phyloP scores from a whole-genome alignment of 2,888 invertebrate species.

The Anaspis maculata region DNA sequence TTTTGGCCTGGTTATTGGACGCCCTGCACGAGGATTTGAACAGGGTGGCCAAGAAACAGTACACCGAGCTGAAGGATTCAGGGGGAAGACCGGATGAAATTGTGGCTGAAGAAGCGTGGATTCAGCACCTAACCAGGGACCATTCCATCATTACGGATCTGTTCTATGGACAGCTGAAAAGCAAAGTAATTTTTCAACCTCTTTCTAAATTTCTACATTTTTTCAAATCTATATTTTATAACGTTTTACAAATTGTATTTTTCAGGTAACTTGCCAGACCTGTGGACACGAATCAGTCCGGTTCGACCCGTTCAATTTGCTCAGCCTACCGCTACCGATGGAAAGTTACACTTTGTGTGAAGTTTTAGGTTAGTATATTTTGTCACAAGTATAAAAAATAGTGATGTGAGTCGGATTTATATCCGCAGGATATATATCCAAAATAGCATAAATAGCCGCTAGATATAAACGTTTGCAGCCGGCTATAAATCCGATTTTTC shows the following conservation, averaged over 20 bases:
- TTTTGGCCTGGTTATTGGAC: constrained; percentile 85
- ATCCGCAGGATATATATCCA: too few species aligned
- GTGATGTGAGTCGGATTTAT: too few species aligned
- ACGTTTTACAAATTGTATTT: too few species aligned
- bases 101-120: constrained; percentile 72
- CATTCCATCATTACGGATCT: constrained; percentile 82
- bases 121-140: constrained; percentile 72
- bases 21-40: constrained; percentile 89
- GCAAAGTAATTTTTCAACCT: too few species aligned
- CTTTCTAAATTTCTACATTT: too few species aligned
- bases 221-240: constrained; percentile 27
- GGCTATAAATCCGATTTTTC: too few species aligned
- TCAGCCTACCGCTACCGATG: constrained; percentile 82
- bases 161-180: constrained; percentile 88
- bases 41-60: constrained; percentile 63
- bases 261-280: constrained; percentile 69
- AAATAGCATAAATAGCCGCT: too few species aligned
- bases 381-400: not conserved
- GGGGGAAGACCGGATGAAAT: constrained; percentile 68
- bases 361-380: constrained; percentile 51
- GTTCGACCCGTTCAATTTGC: constrained; percentile 88
- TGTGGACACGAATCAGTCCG: constrained; percentile 79
- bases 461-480: too few species aligned
- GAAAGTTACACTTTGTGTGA: constrained; percentile 75
- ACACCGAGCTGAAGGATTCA: constrained; percentile 65